phyloP scores from a whole-genome alignment of 2,888 invertebrate species.

The Patella pellucida region DNA sequence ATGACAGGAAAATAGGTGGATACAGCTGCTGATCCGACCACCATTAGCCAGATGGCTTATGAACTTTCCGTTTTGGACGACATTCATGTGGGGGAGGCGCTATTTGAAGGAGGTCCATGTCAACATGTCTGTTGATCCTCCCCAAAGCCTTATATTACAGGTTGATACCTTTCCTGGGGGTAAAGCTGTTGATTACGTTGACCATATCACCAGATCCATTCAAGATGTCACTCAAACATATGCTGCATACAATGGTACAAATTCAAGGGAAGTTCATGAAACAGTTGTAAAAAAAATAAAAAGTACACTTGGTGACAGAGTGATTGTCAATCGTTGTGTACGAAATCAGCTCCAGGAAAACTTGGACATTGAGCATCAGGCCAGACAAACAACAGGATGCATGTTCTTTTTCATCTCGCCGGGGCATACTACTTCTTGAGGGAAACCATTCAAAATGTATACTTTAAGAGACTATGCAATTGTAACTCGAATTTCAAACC shows the following conservation, averaged over 20 bases:
- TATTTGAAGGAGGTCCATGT: too few species aligned
- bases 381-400: background rate
- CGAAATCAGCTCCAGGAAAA: background rate
- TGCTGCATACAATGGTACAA: too few species aligned
- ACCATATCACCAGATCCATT: too few species aligned
- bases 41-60: too few species aligned
- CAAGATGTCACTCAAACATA: too few species aligned
- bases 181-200: too few species aligned
- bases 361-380: background rate
- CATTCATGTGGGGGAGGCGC: too few species aligned
- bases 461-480: background rate
- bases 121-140: background rate
- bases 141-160: background rate
- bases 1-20: too few species aligned
- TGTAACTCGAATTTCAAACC: background rate
- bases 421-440: background rate
- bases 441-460: background rate
- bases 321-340: conserved; percentile 28
- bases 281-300: background rate
- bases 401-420: background rate
- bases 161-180: too few species aligned
- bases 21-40: too few species aligned
- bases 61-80: too few species aligned
- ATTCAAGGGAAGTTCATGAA: too few species aligned
- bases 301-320: conserved; percentile 24